Percentiles rank a stretch among this genome's conserved stretches.
These are phyloP conservation scores for Pseudomugil gertrudae DNA, from an alignment of 2,797 vertebrate species.

Conservation along the genomic window DNA sequence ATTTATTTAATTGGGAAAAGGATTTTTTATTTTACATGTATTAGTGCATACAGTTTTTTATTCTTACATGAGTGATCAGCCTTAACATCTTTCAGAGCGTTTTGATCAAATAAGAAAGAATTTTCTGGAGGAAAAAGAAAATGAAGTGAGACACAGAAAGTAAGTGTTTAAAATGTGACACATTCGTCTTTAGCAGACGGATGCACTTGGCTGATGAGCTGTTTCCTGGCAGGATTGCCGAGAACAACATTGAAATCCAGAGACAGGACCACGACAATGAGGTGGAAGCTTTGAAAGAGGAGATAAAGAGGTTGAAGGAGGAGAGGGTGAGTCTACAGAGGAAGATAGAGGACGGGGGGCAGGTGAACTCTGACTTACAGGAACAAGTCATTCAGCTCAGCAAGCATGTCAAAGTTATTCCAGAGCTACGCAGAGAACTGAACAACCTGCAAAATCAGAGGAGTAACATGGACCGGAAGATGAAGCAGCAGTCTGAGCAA, in stretches of 20 bases:
- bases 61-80: background rate
- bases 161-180: conserved; percentile 69
- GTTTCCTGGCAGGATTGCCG: conserved; percentile 83
- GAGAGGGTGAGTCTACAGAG: conserved; percentile 81
- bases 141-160: conserved; percentile 88
- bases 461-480: conserved; percentile 83
- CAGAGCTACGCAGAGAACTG: conserved; percentile 91
- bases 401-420: conserved; percentile 88
- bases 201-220: conserved; percentile 2
- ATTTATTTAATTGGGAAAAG: background rate
- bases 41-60: too few species aligned
- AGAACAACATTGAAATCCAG: conserved; percentile 89
- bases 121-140: conserved; percentile 87
- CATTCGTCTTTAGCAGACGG: background rate
- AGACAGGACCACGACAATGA: conserved; percentile 87
- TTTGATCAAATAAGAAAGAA: conserved; percentile 88
- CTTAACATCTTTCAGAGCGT: conserved; percentile 80
- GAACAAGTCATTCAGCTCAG: conserved; percentile 87
- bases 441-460: conserved; percentile 88
- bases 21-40: background rate
- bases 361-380: conserved; percentile 81
- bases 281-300: conserved; percentile 83
- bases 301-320: conserved; percentile 84
- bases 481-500: conserved; percentile 87
- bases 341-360: conserved; percentile 80